A percentile compares a stretch with the other conserved stretches of the same genome.
phyloP scores from a whole-genome alignment of 1,140 invertebrate species.

The Dreissena polymorpha region DNA sequence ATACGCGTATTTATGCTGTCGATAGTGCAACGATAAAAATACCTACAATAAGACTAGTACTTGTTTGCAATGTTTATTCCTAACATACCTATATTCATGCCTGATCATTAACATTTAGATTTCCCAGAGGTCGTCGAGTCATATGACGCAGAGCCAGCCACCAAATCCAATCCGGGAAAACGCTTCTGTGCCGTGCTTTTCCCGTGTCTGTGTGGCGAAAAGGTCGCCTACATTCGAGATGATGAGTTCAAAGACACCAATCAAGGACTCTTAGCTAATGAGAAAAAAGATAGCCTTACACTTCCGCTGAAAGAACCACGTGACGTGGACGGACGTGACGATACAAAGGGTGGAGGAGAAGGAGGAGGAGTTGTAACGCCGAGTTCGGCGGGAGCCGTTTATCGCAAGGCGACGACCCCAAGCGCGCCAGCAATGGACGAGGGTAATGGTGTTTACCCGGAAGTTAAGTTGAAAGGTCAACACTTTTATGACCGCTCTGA shows the following conservation, averaged over 20 bases:
- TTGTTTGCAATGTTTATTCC: too few species aligned
- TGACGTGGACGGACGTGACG: slow-evolving; percentile 1
- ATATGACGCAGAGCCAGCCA: neutral
- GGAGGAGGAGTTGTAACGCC: slow-evolving; percentile 14
- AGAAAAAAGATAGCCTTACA: slow-evolving; percentile 25
- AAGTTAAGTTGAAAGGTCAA: slow-evolving; percentile 47
- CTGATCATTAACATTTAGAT: neutral
- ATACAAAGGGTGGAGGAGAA: neutral
- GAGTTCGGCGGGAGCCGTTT: slow-evolving; percentile 44
- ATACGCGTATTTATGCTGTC: too few species aligned
- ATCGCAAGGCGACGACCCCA: slow-evolving; percentile 49
- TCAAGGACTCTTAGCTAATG: slow-evolving; percentile 50
- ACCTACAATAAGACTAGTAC: too few species aligned
- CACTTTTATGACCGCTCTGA: slow-evolving; percentile 52
- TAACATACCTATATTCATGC: too few species aligned
- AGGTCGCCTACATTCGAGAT: slow-evolving; percentile 20
- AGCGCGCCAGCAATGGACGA: slow-evolving; percentile 60
- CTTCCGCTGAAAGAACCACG: neutral
- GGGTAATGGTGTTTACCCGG: slow-evolving; percentile 23
- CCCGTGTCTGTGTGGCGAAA: slow-evolving; percentile 44
- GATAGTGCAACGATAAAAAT: too few species aligned
- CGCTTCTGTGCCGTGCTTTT: slow-evolving; percentile 27
- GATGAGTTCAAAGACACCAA: slow-evolving; percentile 58
- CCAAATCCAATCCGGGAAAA: slow-evolving; percentile 29
- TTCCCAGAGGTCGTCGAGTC: slow-evolving; percentile 23